phyloP scores from a whole-genome alignment of 2,888 invertebrate genomes.

The Tanytarsus gracilentus region DNA sequence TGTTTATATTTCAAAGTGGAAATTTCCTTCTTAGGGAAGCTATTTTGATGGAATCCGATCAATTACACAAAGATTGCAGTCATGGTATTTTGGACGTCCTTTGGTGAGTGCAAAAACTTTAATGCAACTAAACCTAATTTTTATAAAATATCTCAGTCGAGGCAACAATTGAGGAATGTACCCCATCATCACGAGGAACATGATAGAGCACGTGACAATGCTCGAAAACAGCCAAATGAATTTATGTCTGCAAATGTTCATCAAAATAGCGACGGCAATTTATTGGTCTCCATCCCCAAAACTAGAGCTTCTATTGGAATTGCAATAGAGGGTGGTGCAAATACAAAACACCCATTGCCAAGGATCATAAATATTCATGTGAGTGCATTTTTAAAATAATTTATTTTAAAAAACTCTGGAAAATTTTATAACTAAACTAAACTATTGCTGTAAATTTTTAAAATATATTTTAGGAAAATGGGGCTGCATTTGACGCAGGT shows the following conservation, averaged over 20 bases:
- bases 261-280: slow-evolving; percentile 19
- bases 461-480: slow-evolving; percentile 23
- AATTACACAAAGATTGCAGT: slow-evolving; percentile 24
- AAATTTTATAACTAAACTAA: not conserved
- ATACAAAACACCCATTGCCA: slow-evolving; percentile 27
- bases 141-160: too few species aligned
- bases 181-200: slow-evolving; percentile 12
- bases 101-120: slow-evolving; percentile 10
- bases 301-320: slow-evolving; percentile 19
- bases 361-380: slow-evolving; percentile 29
- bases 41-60: slow-evolving; percentile 28
- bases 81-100: slow-evolving; percentile 27
- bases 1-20: too few species aligned
- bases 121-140: not conserved
- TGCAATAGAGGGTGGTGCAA: slow-evolving; percentile 27
- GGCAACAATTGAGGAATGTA: slow-evolving; percentile 8
- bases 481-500: slow-evolving; percentile 22
- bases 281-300: slow-evolving; percentile 24
- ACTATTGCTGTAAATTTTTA: not conserved
- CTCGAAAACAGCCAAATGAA: slow-evolving; percentile 10
- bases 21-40: slow-evolving; percentile 28
- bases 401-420: not conserved
- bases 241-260: slow-evolving; percentile 2
- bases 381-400: not conserved
- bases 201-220: slow-evolving; percentile 5